Evolutionary conservation across 2,797 vertebrate genomes (phyloP).

Genomic region (Potorous gilbertii): DNA sequence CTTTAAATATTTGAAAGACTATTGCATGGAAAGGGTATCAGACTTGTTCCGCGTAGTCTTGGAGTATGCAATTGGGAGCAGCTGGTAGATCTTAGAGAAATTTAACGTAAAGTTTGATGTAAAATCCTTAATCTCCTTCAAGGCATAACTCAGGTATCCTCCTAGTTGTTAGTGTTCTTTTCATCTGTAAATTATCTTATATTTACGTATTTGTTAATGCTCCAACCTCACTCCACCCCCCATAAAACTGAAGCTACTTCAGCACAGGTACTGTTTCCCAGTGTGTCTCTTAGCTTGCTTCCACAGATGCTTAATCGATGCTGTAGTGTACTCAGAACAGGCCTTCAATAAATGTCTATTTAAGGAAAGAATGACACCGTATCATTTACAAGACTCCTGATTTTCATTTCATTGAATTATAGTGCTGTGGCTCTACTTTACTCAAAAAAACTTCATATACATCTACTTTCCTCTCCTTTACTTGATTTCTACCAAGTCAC

Average conservation of each 20-base stretch:
- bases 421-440: no score
- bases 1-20: not conserved
- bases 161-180: not conserved
- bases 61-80: not conserved
- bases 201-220: not conserved
- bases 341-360: no score
- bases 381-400: no score
- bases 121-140: not conserved
- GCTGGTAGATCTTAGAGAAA: not conserved
- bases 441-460: no score
- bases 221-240: no score
- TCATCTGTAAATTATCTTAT: not conserved
- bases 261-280: not conserved
- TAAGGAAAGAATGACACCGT: no score
- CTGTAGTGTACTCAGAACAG: no score
- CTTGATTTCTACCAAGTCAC: no score
- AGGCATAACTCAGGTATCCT: not conserved
- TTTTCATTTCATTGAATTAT: no score
- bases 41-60: not conserved
- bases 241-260: not conserved
- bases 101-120: not conserved
- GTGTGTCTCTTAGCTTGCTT: not conserved
- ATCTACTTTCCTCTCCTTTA: no score
- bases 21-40: not conserved
- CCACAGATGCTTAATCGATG: not conserved